Evolutionary conservation across 2,888 invertebrate genomes (phyloP), one percentile per base, ranked within the genome.

Genomic region (Cataglyphis livida): DNA sequence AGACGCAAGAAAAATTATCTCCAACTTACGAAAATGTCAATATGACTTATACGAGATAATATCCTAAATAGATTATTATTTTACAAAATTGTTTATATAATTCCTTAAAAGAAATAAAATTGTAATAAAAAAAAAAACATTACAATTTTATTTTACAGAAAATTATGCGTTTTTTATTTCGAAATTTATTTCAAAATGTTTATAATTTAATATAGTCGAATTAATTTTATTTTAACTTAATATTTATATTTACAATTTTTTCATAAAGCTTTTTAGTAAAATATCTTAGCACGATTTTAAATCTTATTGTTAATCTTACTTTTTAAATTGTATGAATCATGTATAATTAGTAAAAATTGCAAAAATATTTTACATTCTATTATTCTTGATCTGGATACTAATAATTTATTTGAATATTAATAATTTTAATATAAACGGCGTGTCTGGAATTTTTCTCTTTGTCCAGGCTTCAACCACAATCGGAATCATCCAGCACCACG

Each of bases 401-500:
- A 21, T 62, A 4, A 44, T n/a, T 51, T 51, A 7, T 51, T 51
- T n/a, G 25, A 44, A 15, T 41, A 61, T 41, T 35, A 54, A 32
- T 62, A 32, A 51, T 51, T 62, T 61, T 28, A 12, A 21, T 78
- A 44, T 71, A 28, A 85, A 75, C 41, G 1, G 21, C 7, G 48
- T 18, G 9, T 21, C 7, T 51, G 4, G n/a, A 61, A 76, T 48
- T 78, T 62, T 21, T 32, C 7, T 6, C 15, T 41, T 82, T 84
- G 85, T 81, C 12, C 88, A 94, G 94, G 94, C 89, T 94, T 73
- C 94, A 94, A 81, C 92, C 94, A 9, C 94, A 94, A 79, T 92
- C 94, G 64, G 94, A 94, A 54, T 92, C 94, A 35, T 87, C 92
- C n/a, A 92, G 91, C 75, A 91, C 92, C 57, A 91, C 93, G 48